These are phyloP conservation scores for Drosophila rubida DNA, from an alignment of 2,888 invertebrate genomes.

Conservation along the genomic window DNA sequence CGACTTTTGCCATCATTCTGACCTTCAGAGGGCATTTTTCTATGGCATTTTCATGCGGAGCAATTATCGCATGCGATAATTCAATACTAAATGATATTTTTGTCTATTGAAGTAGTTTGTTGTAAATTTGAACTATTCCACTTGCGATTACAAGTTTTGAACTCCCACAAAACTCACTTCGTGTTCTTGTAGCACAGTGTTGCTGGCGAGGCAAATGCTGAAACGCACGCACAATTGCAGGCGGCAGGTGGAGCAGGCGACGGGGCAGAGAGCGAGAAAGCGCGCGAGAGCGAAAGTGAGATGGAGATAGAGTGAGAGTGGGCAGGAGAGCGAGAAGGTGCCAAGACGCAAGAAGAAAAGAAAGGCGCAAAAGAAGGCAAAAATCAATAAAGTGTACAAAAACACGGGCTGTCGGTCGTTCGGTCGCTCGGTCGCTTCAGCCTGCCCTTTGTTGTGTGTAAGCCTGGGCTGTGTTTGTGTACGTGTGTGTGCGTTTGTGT, in stretches of 20 bases:
- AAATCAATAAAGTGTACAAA: constrained; percentile 75
- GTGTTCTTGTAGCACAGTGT: constrained; percentile 48
- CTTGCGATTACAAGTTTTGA: no score
- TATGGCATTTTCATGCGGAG: no score
- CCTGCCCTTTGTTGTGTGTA: constrained; percentile 45
- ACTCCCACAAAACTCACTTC: no score
- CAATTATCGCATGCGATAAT: background rate
- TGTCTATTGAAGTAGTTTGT: no score
- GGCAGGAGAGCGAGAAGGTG: constrained; percentile 4
- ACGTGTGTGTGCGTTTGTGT: constrained; percentile 1
- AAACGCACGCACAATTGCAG: constrained; percentile 71
- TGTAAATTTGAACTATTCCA: no score
- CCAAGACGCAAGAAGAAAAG: constrained; percentile 49
- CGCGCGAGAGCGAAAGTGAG: background rate
- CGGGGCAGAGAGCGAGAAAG: background rate
- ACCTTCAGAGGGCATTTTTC: background rate
- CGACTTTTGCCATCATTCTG: background rate
- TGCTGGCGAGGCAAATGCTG: constrained; percentile 56
- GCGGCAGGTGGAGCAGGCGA: constrained; percentile 35
- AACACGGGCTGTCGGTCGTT: constrained; percentile 40
- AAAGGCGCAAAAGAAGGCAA: constrained; percentile 65
- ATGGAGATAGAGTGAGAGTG: background rate
- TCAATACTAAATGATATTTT: background rate
- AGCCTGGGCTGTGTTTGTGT: background rate
- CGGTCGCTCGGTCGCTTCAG: constrained; percentile 25